phyloP scores from a whole-genome alignment of 1,140 invertebrate genomes.

The Solenopsis invicta region DNA sequence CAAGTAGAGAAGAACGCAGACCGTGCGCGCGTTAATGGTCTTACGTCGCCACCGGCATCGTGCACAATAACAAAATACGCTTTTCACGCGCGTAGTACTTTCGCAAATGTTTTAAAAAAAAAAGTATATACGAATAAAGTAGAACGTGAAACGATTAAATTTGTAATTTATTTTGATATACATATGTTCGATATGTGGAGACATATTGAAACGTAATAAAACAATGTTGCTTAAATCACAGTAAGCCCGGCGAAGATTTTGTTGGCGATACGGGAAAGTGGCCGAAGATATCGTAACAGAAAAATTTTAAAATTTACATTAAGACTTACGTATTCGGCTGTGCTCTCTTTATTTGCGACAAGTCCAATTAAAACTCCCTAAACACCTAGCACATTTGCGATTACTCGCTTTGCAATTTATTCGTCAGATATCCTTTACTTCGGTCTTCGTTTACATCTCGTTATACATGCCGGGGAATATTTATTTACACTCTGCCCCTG shows the following conservation, averaged over 20 bases:
- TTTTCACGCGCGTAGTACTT: conserved; percentile 43
- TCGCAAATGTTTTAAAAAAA: conserved; percentile 54
- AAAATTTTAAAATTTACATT: conserved; percentile 14
- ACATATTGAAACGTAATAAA: background rate
- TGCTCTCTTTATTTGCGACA: background rate
- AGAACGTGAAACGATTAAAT: background rate
- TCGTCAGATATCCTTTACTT: conserved; percentile 73
- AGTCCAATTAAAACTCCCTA: conserved; percentile 49
- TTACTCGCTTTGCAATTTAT: conserved; percentile 69
- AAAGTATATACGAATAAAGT: background rate
- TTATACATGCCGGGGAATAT: conserved; percentile 77
- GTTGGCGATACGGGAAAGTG: background rate
- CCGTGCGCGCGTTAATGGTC: conserved; percentile 59
- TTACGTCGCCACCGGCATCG: conserved; percentile 47
- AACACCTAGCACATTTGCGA: conserved; percentile 51
- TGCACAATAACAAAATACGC: conserved; percentile 68
- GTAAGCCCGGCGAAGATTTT: background rate
- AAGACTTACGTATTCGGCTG: conserved; percentile 26
- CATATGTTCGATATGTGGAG: background rate
- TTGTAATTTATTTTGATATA: background rate
- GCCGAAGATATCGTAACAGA: background rate
- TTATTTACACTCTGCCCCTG: conserved; percentile 65
- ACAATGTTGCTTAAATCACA: background rate
- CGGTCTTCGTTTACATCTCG: conserved; percentile 82
- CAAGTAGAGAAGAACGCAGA: conserved; percentile 76